phyloP scores from a whole-genome alignment of 2,888 invertebrate species.

The Lysandra bellargus region DNA sequence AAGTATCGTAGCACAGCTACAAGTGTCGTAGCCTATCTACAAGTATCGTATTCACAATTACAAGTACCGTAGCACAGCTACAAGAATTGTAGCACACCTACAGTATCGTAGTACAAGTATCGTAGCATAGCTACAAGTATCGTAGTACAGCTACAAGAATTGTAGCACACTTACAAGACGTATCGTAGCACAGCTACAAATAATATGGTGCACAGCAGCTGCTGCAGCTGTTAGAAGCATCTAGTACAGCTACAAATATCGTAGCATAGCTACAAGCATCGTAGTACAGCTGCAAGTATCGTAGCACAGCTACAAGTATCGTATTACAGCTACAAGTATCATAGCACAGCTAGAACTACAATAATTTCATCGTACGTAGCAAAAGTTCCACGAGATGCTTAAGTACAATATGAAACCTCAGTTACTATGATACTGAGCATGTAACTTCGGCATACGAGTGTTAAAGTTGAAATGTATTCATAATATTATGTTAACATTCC shows the following conservation, averaged over 20 bases:
- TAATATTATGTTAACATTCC: not conserved
- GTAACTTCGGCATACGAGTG: constrained; percentile 18
- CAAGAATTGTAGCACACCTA: no score
- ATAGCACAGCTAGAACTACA: not conserved
- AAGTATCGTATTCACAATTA: no score
- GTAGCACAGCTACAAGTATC: not conserved
- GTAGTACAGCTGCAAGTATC: not conserved
- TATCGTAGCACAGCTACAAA: not conserved
- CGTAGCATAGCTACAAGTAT: not conserved
- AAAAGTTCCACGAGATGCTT: not conserved
- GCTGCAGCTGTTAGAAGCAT: no score
- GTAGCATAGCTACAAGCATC: not conserved
- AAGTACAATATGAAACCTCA: constrained; percentile 39
- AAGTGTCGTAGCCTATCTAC: no score
- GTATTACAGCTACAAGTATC: no score
- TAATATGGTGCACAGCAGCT: no score
- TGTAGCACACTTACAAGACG: not conserved
- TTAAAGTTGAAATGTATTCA: not conserved
- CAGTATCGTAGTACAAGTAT: not conserved
- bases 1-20: no score
- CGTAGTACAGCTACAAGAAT: not conserved
- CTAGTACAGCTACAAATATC: no score
- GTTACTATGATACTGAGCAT: constrained; percentile 15
- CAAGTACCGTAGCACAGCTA: no score
- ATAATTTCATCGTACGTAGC: not conserved